Conservation (phyloP, 2,888 invertebrate species). For the Limenitis camilla region DNA sequence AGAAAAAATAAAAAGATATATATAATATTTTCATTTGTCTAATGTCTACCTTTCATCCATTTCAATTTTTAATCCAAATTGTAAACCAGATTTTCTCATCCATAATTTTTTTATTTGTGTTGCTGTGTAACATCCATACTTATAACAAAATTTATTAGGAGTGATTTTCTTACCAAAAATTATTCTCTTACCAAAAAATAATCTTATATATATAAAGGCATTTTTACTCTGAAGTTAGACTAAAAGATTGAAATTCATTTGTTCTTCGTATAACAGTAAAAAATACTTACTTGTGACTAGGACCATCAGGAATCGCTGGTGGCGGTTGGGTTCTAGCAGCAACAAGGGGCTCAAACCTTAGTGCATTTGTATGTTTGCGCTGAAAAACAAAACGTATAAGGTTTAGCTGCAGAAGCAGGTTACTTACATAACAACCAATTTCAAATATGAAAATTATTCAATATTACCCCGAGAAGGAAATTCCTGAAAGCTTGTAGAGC, state of each 20-base stretch:
- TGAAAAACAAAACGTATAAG: conserved; percentile 42
- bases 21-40: too few relatives aligned
- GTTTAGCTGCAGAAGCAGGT: conserved; percentile 13
- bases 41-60: too few relatives aligned
- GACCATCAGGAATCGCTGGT: conserved; percentile 88
- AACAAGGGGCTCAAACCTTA: conserved; percentile 80
- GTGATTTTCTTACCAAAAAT: too few relatives aligned
- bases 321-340: conserved; percentile 86
- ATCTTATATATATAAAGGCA: too few relatives aligned
- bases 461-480: conserved; percentile 78
- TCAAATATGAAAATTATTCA: conserved; percentile 24
- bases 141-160: too few relatives aligned
- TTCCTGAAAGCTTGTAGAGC: conserved; percentile 76
- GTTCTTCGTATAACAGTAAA: conserved; percentile 2
- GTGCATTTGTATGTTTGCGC: conserved; percentile 75
- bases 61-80: too few relatives aligned
- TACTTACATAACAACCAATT: conserved; percentile 16
- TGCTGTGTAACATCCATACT: too few relatives aligned
- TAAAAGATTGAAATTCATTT: background rate
- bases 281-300: conserved; percentile 76
- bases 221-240: too few relatives aligned
- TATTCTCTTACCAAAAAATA: too few relatives aligned
- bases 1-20: too few relatives aligned
- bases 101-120: too few relatives aligned
- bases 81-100: too few relatives aligned